Base-by-base conservation (phyloP, 2,113 vertebrate species). In the Muntiacus reevesi region DNA sequence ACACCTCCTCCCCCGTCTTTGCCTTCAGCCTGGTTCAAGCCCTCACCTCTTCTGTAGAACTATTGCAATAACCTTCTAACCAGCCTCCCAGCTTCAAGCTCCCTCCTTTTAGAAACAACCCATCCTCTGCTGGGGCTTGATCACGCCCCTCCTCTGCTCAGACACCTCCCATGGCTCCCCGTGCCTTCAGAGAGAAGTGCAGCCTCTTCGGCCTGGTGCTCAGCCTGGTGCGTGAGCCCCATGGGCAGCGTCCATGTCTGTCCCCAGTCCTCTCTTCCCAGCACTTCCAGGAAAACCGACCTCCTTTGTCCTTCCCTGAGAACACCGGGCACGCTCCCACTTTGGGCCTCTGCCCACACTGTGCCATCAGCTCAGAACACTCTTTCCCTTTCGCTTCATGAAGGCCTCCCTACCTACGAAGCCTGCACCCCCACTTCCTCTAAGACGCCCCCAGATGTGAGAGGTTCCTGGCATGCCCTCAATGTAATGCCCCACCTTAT, bases 31-130 rank as follows among this genome's bases (percentile, higher is more conserved):
- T 12, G 45, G 76, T 36, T 25, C 85, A 25, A 55, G 60, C 82
- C 64, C 57, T 28, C 27, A 1, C 21, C 28, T 62, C 57, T 59
- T 52, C 64, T 33, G 15, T 1, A 7, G 33, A 67, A 30, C 14
- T 7, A 3, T 0, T 2, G 5, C 76, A 7, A 6, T 4, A 12
- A 52, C n/a, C 64, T 47, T 33, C 47, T 6, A 1, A 27, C 40
- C 87, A 21, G 79, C 36, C 47, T 19, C 57, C 13, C 74, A 1
- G 19, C 23, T 3, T 12, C 50, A 9, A 36, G 36, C 50, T 17
- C 50, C 45, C 60, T 91, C 88, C 81, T 15, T 50, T 12, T 8
- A 36, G 1, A 6, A 81, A 81, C 78, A 81, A 11, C 2, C 87
- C 30, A 4, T 2, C 33, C 30, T 15, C 93, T 2, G 9, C 92